phyloP scores from a whole-genome alignment of 2,113 vertebrate species.

The Sapayoa aenigma region DNA sequence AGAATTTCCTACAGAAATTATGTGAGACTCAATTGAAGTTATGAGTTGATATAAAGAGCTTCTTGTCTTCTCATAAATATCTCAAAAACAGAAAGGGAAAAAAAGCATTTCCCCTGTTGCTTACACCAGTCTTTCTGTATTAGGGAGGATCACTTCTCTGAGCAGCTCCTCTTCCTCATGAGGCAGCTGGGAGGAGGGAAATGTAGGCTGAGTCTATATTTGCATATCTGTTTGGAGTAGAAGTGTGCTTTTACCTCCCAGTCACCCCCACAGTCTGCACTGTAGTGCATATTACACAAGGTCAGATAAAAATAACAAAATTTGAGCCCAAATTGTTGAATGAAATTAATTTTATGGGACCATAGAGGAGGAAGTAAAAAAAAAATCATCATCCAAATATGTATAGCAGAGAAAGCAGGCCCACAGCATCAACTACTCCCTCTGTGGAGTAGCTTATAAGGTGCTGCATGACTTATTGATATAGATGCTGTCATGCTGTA shows the following conservation, averaged over 20 bases:
- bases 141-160: neutral
- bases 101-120: neutral
- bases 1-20: neutral
- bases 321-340: neutral
- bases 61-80: neutral
- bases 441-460: neutral
- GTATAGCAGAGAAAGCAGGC: neutral
- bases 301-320: constrained; percentile 33
- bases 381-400: neutral
- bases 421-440: neutral
- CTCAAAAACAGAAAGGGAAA: neutral
- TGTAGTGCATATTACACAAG: neutral
- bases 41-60: neutral
- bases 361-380: neutral
- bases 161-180: constrained; percentile 1
- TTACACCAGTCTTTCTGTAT: neutral
- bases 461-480: neutral
- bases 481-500: rapidly evolving
- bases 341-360: neutral
- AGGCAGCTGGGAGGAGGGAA: constrained; percentile 18
- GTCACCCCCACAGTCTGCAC: constrained; percentile 4
- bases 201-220: constrained; percentile 7
- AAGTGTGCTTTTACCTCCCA: constrained; percentile 20
- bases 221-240: neutral
- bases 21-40: neutral